These are phyloP conservation scores for Charadrius vociferus DNA, from an alignment of 2,113 vertebrate species.

Conservation along the genomic window DNA sequence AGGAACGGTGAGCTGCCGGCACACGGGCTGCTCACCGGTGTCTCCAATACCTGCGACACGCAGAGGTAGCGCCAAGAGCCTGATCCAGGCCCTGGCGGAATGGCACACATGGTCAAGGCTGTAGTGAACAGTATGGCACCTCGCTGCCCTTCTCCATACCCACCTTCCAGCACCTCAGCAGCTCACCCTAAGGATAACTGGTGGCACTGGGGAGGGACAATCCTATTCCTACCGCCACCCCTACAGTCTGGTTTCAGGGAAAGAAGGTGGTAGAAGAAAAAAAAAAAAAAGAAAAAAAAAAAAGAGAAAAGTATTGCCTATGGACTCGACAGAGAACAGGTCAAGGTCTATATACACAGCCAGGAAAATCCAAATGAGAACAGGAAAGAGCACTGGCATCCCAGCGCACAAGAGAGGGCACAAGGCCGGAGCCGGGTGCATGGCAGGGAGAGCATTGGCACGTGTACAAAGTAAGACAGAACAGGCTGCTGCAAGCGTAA, in stretches of 20 bases:
- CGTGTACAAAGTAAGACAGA: not conserved
- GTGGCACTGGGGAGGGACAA: not conserved
- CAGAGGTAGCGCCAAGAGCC: not conserved
- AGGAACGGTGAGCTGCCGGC: not conserved
- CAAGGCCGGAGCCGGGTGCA: not conserved
- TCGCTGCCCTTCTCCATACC: accelerated
- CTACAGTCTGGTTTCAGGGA: not conserved
- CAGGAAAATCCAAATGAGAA: not conserved
- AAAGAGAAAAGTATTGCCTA: not conserved
- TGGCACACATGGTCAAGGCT: not conserved
- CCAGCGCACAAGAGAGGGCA: not conserved
- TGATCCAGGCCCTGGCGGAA: not conserved
- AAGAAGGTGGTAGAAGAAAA: not conserved
- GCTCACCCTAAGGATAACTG: not conserved
- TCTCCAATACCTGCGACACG: accelerated
- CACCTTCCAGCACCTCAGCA: not conserved
- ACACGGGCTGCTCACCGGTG: not conserved
- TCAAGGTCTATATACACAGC: not conserved
- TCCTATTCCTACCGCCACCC: not conserved
- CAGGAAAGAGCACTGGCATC: not conserved
- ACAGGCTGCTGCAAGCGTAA: not conserved
- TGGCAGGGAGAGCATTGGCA: not conserved
- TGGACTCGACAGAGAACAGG: not conserved
- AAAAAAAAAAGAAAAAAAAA: not conserved
- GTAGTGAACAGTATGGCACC: not conserved